phyloP scores from a whole-genome alignment of 2,797 vertebrate species.

The Trachurus trachurus region DNA sequence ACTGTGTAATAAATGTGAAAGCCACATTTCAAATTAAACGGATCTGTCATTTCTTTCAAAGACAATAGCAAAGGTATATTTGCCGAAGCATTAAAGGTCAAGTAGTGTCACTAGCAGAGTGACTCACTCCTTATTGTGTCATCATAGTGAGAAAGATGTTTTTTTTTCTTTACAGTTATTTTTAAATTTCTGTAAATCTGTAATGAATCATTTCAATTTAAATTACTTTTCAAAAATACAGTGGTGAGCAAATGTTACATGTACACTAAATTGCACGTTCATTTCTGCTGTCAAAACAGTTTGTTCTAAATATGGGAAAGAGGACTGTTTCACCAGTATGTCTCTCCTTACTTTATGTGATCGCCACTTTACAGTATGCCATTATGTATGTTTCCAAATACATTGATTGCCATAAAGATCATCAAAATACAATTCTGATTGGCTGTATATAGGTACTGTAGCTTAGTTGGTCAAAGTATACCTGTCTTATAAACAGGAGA shows the following conservation, averaged over 20 bases:
- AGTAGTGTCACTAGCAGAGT: too few species aligned
- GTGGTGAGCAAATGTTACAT: neutral
- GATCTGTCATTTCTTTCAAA: conserved; percentile 11
- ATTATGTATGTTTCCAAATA: too few species aligned
- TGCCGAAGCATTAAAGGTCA: neutral
- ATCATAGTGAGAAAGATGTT: too few species aligned
- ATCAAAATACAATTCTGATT: neutral
- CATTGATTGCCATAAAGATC: neutral
- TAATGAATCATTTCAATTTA: too few species aligned
- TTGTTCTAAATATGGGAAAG: too few species aligned
- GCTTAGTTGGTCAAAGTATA: neutral
- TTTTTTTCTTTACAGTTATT: too few species aligned
- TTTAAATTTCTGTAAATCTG: neutral
- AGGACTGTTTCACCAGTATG: neutral
- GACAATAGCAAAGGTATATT: neutral
- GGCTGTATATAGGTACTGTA: neutral
- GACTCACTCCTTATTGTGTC: too few species aligned
- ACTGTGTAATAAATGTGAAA: conserved; percentile 67
- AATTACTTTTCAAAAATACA: neutral
- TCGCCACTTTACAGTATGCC: too few species aligned
- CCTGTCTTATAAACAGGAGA: neutral
- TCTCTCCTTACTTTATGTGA: too few species aligned
- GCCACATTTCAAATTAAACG: conserved; percentile 13
- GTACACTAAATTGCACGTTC: neutral
- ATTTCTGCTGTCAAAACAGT: neutral